A percentile compares a stretch with the other conserved stretches of the same genome.
Conservation (phyloP, 2,888 invertebrate genomes). For the Arrhopalites spinosus region DNA sequence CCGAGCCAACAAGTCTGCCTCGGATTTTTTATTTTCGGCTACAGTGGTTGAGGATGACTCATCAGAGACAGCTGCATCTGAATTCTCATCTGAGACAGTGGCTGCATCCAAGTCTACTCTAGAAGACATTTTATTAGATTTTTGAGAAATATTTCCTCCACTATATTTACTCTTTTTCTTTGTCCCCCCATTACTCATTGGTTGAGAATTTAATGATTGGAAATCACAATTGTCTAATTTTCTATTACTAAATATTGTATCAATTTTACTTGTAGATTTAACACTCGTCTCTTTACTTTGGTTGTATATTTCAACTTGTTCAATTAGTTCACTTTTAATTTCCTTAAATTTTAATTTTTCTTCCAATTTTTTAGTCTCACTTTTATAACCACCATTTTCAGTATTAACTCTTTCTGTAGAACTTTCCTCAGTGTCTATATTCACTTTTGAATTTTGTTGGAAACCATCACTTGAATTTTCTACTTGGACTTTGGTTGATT, state of each 20-base stretch:
- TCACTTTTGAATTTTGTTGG: not conserved
- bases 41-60: conserved; percentile 35
- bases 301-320: not conserved
- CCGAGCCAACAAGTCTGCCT: conserved; percentile 45
- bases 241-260: conserved; percentile 27
- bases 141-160: not conserved
- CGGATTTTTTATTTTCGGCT: conserved; percentile 35
- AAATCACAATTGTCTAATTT: conserved; percentile 24
- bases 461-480: not conserved
- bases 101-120: not conserved
- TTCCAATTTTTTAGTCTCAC: not conserved
- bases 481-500: not conserved
- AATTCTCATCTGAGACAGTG: conserved; percentile 26
- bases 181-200: not conserved
- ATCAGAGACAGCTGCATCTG: conserved; percentile 17
- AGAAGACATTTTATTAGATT: not conserved
- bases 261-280: conserved; percentile 15
- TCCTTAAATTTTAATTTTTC: conserved; percentile 21
- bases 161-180: not conserved
- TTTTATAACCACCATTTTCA: not conserved
- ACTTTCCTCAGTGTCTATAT: too few species aligned
- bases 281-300: not conserved
- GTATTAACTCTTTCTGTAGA: not conserved
- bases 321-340: not conserved
- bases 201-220: not conserved